Evolutionary conservation across 2,888 invertebrate genomes (phyloP), one percentile per base, ranked within the genome.

Genomic region (Folsomia candida): DNA sequence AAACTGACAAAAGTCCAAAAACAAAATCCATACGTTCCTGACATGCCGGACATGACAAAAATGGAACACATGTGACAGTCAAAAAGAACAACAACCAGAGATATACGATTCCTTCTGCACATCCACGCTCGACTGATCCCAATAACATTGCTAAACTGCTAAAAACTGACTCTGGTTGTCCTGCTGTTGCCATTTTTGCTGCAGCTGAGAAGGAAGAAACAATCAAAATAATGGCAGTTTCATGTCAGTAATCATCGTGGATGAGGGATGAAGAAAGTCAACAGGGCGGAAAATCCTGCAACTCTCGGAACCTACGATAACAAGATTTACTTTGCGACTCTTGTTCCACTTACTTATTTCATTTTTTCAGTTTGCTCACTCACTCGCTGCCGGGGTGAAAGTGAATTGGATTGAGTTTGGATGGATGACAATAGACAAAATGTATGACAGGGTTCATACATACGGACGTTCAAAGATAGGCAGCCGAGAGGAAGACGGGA

Each of bases 201-300:
- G 6, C 37, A 37, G 37, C 14, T 54, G n/a, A 18, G 47, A 60
- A 25, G 60, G 26, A 29, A n/a, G 29, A 61, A 29, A n/a, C 61
- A 61, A 61, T 61, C 61, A 28, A 11, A 61, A 28, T 61, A 28
- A 61, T 61, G 28, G 61, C 2, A 28, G 14, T 61, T 61, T 61
- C 61, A 61, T 61, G 61, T 61, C 61, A 61, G 9, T 26, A 61
- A 59, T 59, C 59, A 59, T 59, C 59, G 18, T 22, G 6, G 54
- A 54, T 54, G 54, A 54, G 54, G 54, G 54, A 54, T 26, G 27
- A 25, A 60, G 60, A 61, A n/a, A 61, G 61, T 61, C 61, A 61
- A 26, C 61, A 61, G 61, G 61, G 61, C 61, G 27, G 61, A 26
- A 61, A 61, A 28, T 24, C 6, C 18, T 25, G 24, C 20, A 6